A percentile compares a stretch with the other conserved stretches of the same genome.
phyloP scores from a whole-genome alignment of 2,113 vertebrate species.

The human (Homo sapiens) region DNA sequence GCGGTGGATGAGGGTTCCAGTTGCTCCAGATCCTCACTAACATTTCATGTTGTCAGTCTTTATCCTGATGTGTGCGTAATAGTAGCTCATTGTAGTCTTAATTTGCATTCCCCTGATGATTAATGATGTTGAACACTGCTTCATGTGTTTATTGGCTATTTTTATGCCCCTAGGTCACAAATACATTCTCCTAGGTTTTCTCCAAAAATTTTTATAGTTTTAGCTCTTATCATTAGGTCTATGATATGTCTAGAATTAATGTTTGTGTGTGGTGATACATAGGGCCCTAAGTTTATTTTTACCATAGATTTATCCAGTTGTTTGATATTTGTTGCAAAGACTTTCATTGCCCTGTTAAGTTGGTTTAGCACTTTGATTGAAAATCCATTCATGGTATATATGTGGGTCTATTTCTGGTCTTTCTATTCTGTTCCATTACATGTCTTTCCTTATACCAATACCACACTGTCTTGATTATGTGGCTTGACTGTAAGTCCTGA shows the following conservation, averaged over 20 bases:
- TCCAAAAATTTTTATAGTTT: neutral
- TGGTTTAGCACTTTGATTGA: neutral
- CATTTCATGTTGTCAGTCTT: neutral
- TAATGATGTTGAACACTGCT: neutral
- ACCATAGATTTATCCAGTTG: neutral
- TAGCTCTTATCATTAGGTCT: neutral
- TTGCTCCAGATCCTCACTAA: neutral
- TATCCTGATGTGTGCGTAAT: neutral
- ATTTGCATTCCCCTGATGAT: neutral
- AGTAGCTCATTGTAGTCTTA: neutral
- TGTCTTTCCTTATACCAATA: neutral
- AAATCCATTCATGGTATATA: neutral
- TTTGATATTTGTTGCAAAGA: constrained; percentile 21
- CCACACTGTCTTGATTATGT: neutral
- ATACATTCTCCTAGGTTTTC: neutral
- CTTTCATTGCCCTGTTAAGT: neutral
- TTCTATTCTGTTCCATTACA: neutral
- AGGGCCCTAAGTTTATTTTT: neutral
- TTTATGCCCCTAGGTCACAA: neutral
- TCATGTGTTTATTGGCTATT: neutral
- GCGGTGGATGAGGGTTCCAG: neutral
- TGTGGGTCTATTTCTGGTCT: neutral
- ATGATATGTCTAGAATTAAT: neutral
- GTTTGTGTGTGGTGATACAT: neutral
- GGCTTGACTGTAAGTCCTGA: neutral